Base-by-base conservation (phyloP, 2,113 vertebrate genomes). In the Grammomys surdaster region DNA sequence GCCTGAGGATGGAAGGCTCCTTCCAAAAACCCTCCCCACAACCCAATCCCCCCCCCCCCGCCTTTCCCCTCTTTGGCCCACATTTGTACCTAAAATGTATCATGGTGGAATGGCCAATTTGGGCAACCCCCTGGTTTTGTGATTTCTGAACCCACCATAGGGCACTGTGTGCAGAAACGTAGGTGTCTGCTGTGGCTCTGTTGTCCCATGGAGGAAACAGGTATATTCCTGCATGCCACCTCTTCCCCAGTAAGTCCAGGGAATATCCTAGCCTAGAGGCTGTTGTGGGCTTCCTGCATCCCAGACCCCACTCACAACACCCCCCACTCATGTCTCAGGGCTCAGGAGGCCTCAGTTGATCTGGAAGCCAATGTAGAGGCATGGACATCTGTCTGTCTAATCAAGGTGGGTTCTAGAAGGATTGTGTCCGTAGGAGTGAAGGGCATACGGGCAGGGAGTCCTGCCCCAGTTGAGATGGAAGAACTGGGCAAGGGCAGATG, bases 111-210 rank as follows among this genome's bases (percentile, higher is more conserved):
- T 54, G 31, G 13, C 11, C 19, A 11, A 10, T 16, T 1, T 20
- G 46, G 40, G 19, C 36, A 56, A 51, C 24, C 1, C 13, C n/a
- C 46, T 36, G 3, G 5, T 33, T 19, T 76, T 28, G 19, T 31
- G n/a, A 70, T 13, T 31, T 10, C 69, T 43, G 40, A 60, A 86
- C n/a, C 17, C 72, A 20, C 14, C 2, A 73, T 22, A 28, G 20
- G 3, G 6, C 43, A 12, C 10, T 2, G 43, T 9, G 12, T 5
- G 0, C 2, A 40, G 56, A 31, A 2, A 10, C 20, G 20, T 40
- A 5, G 2, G 43, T 4, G 6, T 46, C 8, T 82, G 24, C 22
- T 28, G 78, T 5, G 67, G 36, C 60, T 6, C 36, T 7, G 6
- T 31, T 65, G 70, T 72, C 54, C 77, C 4, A 0, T 4, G 10